Percentiles rank a stretch among this genome's conserved stretches.
phyloP scores from a whole-genome alignment of 2,888 invertebrate species.

The Coronaproctus castanopsis region DNA sequence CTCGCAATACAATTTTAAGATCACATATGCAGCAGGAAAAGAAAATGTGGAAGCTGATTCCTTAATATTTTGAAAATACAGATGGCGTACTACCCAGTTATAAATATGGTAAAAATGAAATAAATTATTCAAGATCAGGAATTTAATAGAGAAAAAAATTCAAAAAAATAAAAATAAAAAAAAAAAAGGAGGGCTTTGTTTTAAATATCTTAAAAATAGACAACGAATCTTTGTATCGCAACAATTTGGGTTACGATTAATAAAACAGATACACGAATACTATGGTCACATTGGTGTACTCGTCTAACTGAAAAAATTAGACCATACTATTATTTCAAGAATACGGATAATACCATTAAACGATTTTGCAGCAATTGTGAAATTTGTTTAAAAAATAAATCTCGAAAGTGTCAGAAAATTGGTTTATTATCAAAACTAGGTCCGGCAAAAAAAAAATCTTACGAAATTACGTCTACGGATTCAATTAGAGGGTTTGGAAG shows the following conservation, averaged over 20 bases:
- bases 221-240: too few species aligned
- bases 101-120: not conserved
- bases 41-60: not conserved
- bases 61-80: not conserved
- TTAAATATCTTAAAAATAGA: too few species aligned
- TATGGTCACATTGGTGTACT: too few species aligned
- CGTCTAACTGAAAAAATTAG: not conserved
- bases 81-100: not conserved
- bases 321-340: not conserved
- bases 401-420: not conserved
- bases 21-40: not conserved
- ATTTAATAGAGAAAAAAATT: not conserved
- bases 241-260: too few species aligned
- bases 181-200: not conserved
- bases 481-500: not conserved
- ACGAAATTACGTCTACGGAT: not conserved
- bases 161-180: not conserved
- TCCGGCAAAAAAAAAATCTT: not conserved
- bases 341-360: not conserved
- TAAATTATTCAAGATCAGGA: not conserved
- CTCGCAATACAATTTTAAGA: not conserved
- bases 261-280: too few species aligned
- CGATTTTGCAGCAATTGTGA: not conserved
- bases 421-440: not conserved
- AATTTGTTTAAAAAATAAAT: not conserved